phyloP scores from a whole-genome alignment of 2,113 vertebrate species.

The Leptodactylus fuscus region DNA sequence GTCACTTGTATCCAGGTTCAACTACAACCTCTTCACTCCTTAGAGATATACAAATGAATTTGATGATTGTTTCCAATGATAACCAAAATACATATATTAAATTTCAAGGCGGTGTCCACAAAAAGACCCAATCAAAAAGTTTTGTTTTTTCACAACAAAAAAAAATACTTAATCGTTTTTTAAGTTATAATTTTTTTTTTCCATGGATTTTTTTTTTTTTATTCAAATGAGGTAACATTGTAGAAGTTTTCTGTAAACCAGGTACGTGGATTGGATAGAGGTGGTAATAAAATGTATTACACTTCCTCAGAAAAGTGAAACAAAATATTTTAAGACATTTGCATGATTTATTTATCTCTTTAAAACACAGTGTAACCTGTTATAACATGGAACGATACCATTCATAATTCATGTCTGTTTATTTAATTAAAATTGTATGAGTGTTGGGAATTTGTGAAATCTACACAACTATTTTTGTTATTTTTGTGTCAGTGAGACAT shows the following conservation, averaged over 20 bases:
- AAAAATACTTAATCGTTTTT: no score
- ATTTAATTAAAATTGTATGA: conserved; percentile 56
- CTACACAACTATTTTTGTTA: conserved; percentile 49
- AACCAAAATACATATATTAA: no score
- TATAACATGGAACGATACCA: conserved; percentile 34
- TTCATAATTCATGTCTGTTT: conserved; percentile 54
- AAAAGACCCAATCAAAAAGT: no score
- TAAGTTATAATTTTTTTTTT: no score
- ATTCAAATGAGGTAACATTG: no score
- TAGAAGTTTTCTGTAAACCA: no score
- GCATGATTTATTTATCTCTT: conserved; percentile 42
- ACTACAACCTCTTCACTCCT: not conserved
- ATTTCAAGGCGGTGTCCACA: no score
- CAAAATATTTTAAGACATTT: conserved; percentile 14
- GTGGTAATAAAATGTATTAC: not conserved
- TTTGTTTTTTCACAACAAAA: no score
- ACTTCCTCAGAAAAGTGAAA: conserved; percentile 14
- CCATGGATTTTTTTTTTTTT: no score
- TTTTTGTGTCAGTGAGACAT: conserved; percentile 26
- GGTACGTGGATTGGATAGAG: not conserved
- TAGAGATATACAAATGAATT: not conserved
- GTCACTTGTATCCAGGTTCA: not conserved
- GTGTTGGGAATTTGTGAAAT: conserved; percentile 50
- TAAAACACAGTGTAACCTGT: conserved; percentile 54
- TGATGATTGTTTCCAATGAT: no score